Base-by-base conservation (phyloP, 2,113 vertebrate species). In the Nansenia antarctica region DNA sequence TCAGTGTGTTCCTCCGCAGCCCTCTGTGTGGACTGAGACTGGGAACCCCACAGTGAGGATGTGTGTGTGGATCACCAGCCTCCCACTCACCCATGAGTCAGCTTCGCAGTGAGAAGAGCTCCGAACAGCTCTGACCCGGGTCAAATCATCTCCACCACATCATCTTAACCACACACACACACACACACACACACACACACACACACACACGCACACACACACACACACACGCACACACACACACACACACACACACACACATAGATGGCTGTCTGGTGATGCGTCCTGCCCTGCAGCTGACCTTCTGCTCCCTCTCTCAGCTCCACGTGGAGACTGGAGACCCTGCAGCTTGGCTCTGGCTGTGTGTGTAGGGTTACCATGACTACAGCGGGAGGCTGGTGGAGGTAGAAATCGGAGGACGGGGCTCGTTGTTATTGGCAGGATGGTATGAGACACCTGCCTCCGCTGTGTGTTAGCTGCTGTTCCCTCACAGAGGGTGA, bases 251-350 rank as follows among this genome's bases (percentile, higher is more conserved):
- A 52, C 49, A 64, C 12, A 53, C 34, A 30, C n/a, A 34, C 9
- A 74, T 18, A 67, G 57, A 67, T 47, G 74, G 24, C 60, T 9
- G 34, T 67, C 55, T 71, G 69, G 80, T 72, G 62, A 76, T 57
- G 72, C 54, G 39, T 78, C n/a, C 74, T 74, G 4, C 66, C 65
- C 2, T 53, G 65, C 79, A 78, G 71, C 64, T 72, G 55, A n/a
- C n/a, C n/a, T n/a, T n/a, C n/a, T 70, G 24, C 73, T 82, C 9
- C 62, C 61, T 58, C 4, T 6, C 26, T 34, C n/a, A 20, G 15
- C 35, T 31, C 26, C 27, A 18, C 42, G 74, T 67, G 32, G 64
- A n/a, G n/a, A n/a, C n/a, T n/a, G n/a, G n/a, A n/a, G n/a, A n/a
- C n/a, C n/a, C n/a, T n/a, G n/a, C 39, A 18, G 39, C 39, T 42